Conservation (phyloP, 2,888 invertebrate genomes). For the Psylliodes chrysocephalus region DNA sequence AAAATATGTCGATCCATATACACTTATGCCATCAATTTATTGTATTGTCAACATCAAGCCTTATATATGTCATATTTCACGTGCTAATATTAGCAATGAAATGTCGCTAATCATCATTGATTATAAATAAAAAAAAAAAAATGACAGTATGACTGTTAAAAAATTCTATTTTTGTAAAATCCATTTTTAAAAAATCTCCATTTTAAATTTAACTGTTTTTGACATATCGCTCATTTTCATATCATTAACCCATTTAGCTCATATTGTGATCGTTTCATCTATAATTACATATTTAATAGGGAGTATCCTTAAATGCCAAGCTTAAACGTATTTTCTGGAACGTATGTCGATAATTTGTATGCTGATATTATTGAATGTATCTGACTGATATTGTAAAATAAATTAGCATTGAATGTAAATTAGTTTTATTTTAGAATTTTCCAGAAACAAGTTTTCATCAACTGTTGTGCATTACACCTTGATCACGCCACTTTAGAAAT, state of each 20-base stretch:
- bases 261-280: constrained; percentile 11
- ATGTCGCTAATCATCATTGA: not conserved
- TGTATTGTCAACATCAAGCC: too few species aligned
- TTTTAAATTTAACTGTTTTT: too few species aligned
- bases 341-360: constrained; percentile 42
- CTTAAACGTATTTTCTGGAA: constrained; percentile 28
- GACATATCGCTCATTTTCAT: constrained; percentile 18
- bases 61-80: not conserved
- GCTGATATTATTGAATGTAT: constrained; percentile 53
- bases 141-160: not conserved
- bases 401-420: constrained; percentile 34
- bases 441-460: too few species aligned
- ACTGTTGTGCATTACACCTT: too few species aligned
- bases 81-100: not conserved
- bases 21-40: not conserved
- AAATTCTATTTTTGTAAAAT: not conserved
- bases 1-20: not conserved
- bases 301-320: constrained; percentile 32
- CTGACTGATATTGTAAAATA: constrained; percentile 61
- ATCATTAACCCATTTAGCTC: not conserved
- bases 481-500: too few species aligned
- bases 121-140: too few species aligned
- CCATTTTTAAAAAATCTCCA: not conserved
- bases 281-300: constrained; percentile 19
- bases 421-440: constrained; percentile 11